phyloP scores from a whole-genome alignment of 2,797 vertebrate species.

The Hoplostethus atlanticus region DNA sequence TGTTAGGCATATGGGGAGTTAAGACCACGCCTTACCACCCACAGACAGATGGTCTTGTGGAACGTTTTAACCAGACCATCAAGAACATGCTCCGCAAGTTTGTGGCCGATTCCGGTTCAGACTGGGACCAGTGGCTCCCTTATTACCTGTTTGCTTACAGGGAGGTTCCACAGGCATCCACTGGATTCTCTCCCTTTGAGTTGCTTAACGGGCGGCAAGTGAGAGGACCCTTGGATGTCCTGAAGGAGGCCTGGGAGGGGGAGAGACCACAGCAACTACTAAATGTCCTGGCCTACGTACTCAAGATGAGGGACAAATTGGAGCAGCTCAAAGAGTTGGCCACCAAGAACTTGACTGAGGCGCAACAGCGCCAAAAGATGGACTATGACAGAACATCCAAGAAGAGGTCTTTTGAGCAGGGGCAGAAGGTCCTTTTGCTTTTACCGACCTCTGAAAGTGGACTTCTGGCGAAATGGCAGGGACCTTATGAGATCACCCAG shows the following conservation, averaged over 20 bases:
- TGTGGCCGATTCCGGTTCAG: no score
- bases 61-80: no score
- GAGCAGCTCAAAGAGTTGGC: not conserved
- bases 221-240: no score
- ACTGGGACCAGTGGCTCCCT: not conserved
- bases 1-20: not conserved
- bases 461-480: not conserved
- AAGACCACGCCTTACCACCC: not conserved
- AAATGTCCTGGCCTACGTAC: not conserved
- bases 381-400: not conserved
- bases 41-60: not conserved
- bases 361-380: not conserved
- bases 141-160: not conserved
- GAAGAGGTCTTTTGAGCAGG: not conserved
- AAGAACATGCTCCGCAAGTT: no score
- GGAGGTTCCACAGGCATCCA: not conserved
- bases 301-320: not conserved
- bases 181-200: not conserved
- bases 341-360: not conserved
- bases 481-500: not conserved
- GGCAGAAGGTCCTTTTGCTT: not conserved
- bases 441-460: not conserved
- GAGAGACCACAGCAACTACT: no score
- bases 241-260: no score
- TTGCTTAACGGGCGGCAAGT: not conserved